Evolutionary conservation across 2,113 vertebrate species (phyloP), one percentile per base, ranked within the genome.

Genomic region (Pongo abelii): DNA sequence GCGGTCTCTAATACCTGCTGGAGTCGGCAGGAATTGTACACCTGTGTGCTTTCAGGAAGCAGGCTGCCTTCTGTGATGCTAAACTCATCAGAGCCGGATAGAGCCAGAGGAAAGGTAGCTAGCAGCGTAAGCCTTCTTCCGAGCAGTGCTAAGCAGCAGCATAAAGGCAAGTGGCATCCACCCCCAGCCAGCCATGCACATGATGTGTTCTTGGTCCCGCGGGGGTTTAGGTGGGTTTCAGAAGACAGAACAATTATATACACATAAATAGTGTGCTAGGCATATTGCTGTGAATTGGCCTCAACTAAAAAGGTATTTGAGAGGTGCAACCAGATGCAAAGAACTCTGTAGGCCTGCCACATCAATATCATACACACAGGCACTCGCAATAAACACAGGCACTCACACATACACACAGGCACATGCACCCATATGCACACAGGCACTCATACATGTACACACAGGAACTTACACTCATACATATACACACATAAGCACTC

Each of bases 231-330:
- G 93, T 61, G 0, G 3, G 7, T 17, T 8, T 91, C 57, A 27
- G 69, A 89, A 57, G 43, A n/a, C 7, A 9, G 6, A 0, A 8
- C 6, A 1, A 0, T 14, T 20, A 1, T 30, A 23, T 3, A 30
- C n/a, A 20, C 8, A 50, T 48, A 46, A 40, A 3, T 12, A 57
- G 25, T 38, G 9, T 30, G 2, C 32, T 7, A 6, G 10, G 25
- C 14, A 23, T 7, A 5, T 35, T 9, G 0, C 48, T n/a, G 8
- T 12, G 25, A 35, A 23, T 3, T 32, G 16, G 11, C 8, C 43
- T 35, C 14, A 0, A 46, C 40, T 38, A 3, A 4, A 16, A 11
- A 55, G 32, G 74, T 4, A 13, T 35, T 46, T 59, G 80, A 32
- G 43, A 23, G 32, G 32, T 78, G 23, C 27, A n/a, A 3, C 18